Conservation (phyloP, 2,797 vertebrate genomes). For the Champsocephalus gunnari region DNA sequence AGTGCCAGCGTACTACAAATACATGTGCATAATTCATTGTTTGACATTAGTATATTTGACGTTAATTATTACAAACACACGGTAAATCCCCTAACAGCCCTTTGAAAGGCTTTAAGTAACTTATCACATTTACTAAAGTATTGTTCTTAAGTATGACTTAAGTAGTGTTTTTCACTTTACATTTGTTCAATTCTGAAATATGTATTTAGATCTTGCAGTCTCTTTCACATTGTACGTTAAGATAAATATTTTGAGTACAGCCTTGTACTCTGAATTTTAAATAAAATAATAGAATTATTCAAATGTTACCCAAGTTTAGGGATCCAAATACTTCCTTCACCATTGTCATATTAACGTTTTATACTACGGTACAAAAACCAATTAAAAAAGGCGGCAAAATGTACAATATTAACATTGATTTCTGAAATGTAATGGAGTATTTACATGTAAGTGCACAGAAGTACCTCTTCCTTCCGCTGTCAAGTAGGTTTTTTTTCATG, state of each 20-base stretch:
- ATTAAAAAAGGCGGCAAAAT: not conserved
- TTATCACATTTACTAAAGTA: not conserved
- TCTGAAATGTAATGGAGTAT: not conserved
- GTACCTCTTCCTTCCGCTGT: not conserved
- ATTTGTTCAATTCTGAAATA: not conserved
- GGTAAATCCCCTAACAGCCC: too few species aligned
- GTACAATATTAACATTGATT: not conserved
- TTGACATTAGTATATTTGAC: too few species aligned
- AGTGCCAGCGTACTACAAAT: not conserved
- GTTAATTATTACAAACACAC: too few species aligned
- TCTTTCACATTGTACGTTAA: not conserved
- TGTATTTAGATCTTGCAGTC: not conserved
- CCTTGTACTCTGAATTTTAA: not conserved
- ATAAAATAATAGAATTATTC: not conserved
- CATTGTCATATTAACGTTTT: not conserved
- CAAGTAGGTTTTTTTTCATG: not conserved
- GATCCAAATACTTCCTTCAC: not conserved
- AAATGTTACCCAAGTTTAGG: conserved; percentile 2
- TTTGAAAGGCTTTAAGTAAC: not conserved
- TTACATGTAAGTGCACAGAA: not conserved
- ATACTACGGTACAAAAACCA: not conserved
- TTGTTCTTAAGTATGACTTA: not conserved
- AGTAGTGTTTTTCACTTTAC: too few species aligned
- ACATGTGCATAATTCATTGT: too few species aligned
- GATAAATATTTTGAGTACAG: not conserved